phyloP scores from a whole-genome alignment of 2,888 invertebrate genomes.

The Stenchaetothrips biformis region DNA sequence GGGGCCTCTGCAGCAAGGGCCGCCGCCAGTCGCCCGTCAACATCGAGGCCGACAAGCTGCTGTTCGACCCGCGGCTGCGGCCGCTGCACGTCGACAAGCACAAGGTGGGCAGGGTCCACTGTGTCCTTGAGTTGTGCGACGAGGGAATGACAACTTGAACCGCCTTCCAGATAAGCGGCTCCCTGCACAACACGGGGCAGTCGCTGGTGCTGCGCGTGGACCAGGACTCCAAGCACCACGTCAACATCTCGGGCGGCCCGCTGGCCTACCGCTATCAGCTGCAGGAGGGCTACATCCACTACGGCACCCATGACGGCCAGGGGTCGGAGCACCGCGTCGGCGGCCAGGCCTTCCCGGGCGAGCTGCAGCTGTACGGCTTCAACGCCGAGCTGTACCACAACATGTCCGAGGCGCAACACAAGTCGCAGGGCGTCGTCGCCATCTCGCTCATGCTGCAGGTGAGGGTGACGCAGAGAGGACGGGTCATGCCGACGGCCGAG shows the following conservation, averaged over 20 bases:
- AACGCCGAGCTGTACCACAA: slow-evolving; percentile 96
- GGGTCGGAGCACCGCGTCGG: slow-evolving; percentile 97
- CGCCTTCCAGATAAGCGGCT: slow-evolving; percentile 71
- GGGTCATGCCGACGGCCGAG: too few species aligned
- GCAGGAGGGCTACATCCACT: slow-evolving; percentile 93
- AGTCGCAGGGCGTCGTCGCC: slow-evolving; percentile 94
- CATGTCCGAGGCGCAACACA: slow-evolving; percentile 91
- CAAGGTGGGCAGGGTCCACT: too few species aligned
- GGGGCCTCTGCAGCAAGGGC: slow-evolving; percentile 96
- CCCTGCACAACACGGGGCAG: slow-evolving; percentile 89
- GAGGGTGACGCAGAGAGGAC: slow-evolving; percentile 44
- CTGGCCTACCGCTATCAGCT: slow-evolving; percentile 93
- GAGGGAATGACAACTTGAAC: neutral
- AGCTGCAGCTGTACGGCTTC: slow-evolving; percentile 96
- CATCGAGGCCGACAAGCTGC: slow-evolving; percentile 86
- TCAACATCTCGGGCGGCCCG: slow-evolving; percentile 95
- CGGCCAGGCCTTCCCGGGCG: slow-evolving; percentile 92
- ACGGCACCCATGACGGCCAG: slow-evolving; percentile 79
- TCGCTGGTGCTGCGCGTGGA: slow-evolving; percentile 87
- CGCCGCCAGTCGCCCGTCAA: slow-evolving; percentile 96
- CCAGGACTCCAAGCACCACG: slow-evolving; percentile 82
- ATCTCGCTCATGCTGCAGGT: slow-evolving; percentile 95
- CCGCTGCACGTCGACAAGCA: slow-evolving; percentile 90
- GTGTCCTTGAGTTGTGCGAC: too few species aligned
- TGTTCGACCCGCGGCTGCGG: slow-evolving; percentile 93